Percentiles rank a stretch among this genome's conserved stretches.
phyloP scores from a whole-genome alignment of 2,113 vertebrate species.

The Chloebia gouldiae region DNA sequence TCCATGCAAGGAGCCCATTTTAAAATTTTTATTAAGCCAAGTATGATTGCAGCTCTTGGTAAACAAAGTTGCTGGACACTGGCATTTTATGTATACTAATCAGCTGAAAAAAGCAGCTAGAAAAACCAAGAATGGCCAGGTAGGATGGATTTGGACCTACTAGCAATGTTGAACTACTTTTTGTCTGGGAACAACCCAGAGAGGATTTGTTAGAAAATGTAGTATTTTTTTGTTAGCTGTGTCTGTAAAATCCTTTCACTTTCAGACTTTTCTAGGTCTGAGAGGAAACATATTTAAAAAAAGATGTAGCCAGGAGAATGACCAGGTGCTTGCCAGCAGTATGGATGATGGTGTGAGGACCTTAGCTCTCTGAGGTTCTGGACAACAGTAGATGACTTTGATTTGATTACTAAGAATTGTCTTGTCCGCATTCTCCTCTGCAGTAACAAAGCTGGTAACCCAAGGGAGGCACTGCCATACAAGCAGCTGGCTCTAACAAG shows the following conservation, averaged over 20 bases:
- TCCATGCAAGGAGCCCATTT: background rate
- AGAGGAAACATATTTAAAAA: background rate
- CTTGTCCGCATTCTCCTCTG: background rate
- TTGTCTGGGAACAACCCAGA: background rate
- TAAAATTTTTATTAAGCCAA: background rate
- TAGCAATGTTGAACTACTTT: background rate
- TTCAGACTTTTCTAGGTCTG: background rate
- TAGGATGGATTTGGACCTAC: background rate
- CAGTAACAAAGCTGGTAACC: background rate
- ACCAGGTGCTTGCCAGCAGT: background rate
- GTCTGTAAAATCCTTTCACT: background rate
- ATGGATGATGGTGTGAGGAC: background rate
- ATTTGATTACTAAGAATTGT: background rate
- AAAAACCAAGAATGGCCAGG: background rate
- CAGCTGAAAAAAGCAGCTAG: background rate
- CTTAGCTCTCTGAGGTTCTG: background rate
- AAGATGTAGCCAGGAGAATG: background rate
- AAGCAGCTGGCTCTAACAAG: slow-evolving; percentile 28
- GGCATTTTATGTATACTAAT: background rate
- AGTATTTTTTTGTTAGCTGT: background rate
- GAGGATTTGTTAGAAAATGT: background rate
- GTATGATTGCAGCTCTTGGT: background rate
- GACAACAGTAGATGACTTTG: background rate
- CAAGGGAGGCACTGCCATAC: background rate
- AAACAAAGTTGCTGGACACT: background rate